Base-by-base conservation (phyloP, 1,140 invertebrate species). In the Apis cerana region DNA sequence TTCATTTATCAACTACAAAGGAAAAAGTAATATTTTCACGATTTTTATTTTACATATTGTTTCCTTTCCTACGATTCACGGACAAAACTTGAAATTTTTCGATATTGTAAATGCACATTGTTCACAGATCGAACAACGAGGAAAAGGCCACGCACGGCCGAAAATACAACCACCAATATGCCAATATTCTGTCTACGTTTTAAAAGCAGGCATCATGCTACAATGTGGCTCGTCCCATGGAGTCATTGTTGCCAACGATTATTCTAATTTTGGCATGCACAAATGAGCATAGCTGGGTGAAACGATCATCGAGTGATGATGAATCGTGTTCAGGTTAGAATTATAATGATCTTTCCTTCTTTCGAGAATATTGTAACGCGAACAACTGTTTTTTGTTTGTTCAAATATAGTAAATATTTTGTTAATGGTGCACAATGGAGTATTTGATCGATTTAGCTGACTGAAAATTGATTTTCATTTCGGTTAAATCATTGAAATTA, bases 221-320 rank as follows among this genome's bases (percentile, higher is more conserved):
- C 4, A 54, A 43, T 23, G 75, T 23, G n/a, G 13, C 75, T 54
- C 75, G 75, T 77, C 50, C 33, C 52, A 68, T 52, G 75, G 64
- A 68, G 68, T 21, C 48, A 12, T 52, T 52, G 33, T 23, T 48
- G 21, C 21, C 62, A 64, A n/a, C 52, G 15, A 68, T 68, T 21
- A 48, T 54, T 77, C 52, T 43, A 68, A 68, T 65, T 56, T 52
- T 21, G 15, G 21, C 75, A 56, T 56, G 62, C 75, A 68, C 62
- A 67, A 77, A 68, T 52, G 64, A 76, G 56, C 52, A 48, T 33
- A 65, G 62, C 19, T 33, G 56, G n/a, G 43, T 61, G 48, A 59
- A 72, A 54, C 70, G 70, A 58, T 78, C 67, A 43, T 61, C 58
- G 59, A 8, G 43, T 15, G 72, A 62, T 65, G 65, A 58, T 70